Conservation (phyloP, 2,797 vertebrate species). For the Halcyon leucocephala region DNA sequence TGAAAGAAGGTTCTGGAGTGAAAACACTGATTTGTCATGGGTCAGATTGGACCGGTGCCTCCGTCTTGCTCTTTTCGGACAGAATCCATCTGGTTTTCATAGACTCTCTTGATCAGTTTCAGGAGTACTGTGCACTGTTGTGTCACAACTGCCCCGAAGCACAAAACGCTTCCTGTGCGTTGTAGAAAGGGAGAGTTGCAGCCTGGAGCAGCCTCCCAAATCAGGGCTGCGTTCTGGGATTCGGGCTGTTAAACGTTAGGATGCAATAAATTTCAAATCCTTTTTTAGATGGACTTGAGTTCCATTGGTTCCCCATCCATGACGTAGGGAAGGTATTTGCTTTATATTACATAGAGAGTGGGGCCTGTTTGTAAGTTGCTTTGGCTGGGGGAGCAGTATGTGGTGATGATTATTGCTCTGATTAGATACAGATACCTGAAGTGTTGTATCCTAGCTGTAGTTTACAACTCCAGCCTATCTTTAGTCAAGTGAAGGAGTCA, state of each 20-base stretch:
- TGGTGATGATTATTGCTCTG: background rate
- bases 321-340: background rate
- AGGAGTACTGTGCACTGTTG: background rate
- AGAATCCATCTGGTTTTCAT: background rate
- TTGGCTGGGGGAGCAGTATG: background rate
- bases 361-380: background rate
- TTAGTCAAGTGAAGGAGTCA: background rate
- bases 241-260: background rate
- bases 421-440: background rate
- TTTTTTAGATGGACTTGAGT: background rate
- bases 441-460: too few species aligned
- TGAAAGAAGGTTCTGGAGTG: background rate
- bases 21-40: background rate
- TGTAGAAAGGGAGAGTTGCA: background rate
- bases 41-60: background rate
- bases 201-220: background rate
- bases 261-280: background rate
- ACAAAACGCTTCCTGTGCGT: rapidly evolving
- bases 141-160: background rate
- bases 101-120: background rate
- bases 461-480: background rate
- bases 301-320: background rate
- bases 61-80: background rate
- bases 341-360: background rate
- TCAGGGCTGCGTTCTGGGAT: background rate